Conservation (phyloP, 2,113 vertebrate genomes). For the Phasianus colchicus region DNA sequence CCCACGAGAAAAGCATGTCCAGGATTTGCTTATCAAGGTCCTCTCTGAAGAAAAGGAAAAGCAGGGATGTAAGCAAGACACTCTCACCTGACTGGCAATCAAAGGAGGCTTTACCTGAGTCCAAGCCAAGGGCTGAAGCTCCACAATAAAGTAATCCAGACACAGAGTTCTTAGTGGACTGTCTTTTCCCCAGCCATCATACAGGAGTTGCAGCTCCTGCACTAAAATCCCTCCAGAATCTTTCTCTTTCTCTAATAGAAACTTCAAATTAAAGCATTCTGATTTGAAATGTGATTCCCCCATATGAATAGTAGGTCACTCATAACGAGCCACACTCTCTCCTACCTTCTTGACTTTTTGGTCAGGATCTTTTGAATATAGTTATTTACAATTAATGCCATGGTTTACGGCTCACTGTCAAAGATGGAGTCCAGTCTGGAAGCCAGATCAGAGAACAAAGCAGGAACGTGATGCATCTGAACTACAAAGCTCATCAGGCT, state of each 20-base stretch:
- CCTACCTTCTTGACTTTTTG: not conserved
- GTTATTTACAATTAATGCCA: slow-evolving; percentile 16
- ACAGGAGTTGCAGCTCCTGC: not conserved
- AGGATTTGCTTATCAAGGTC: slow-evolving; percentile 87
- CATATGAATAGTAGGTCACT: not conserved
- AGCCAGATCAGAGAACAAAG: slow-evolving; percentile 10
- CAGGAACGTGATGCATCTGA: slow-evolving; percentile 1
- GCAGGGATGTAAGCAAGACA: not conserved
- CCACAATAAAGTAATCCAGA: not conserved
- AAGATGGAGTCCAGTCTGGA: slow-evolving; percentile 17
- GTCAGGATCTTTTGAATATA: slow-evolving; percentile 1
- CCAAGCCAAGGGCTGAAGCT: not conserved
- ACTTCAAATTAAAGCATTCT: not conserved
- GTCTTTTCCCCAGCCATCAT: not conserved
- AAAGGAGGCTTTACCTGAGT: not conserved
- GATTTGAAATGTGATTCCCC: not conserved
- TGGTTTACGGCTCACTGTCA: not conserved
- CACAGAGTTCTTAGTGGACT: not conserved
- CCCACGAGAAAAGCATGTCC: slow-evolving; percentile 94
- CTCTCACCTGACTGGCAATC: not conserved
- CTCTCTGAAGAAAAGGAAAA: slow-evolving; percentile 75
- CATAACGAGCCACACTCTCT: not conserved
- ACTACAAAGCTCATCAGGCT: slow-evolving; percentile 26
- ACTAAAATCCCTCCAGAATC: not conserved
- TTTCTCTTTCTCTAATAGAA: not conserved